Conservation (phyloP, 2,888 invertebrate genomes). For the Mycalesis mineus region DNA sequence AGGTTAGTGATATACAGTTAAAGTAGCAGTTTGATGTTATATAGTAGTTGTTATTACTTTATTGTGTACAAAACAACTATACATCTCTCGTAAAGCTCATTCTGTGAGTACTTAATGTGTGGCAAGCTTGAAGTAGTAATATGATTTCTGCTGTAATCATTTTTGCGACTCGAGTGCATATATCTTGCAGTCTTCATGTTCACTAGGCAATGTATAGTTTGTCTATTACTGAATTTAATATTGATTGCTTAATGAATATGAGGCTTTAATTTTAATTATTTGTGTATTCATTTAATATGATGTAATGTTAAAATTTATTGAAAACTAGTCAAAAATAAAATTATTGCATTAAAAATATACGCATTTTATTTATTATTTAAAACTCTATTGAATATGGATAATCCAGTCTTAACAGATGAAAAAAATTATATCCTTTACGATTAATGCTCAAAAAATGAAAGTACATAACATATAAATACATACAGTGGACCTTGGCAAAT, state of each 20-base stretch:
- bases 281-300: slow-evolving; percentile 9
- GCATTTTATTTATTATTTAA: slow-evolving; percentile 14
- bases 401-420: not conserved
- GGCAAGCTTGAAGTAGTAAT: not conserved
- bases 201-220: not conserved
- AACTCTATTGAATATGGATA: not conserved
- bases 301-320: slow-evolving; percentile 47
- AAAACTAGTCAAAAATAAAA: slow-evolving; percentile 63
- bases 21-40: slow-evolving; percentile 14
- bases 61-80: not conserved
- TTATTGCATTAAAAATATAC: slow-evolving; percentile 31
- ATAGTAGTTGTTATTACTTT: slow-evolving; percentile 12
- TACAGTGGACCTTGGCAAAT: too few relatives aligned
- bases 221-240: not conserved
- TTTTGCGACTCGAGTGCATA: not conserved
- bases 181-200: not conserved
- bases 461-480: too few relatives aligned
- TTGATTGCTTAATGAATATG: slow-evolving; percentile 8
- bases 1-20: slow-evolving; percentile 19
- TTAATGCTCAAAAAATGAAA: too few relatives aligned
- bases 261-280: slow-evolving; percentile 17
- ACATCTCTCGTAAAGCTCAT: slow-evolving; percentile 13
- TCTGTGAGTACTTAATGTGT: slow-evolving; percentile 17
- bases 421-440: too few relatives aligned
- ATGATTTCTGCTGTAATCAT: not conserved